phyloP scores from a whole-genome alignment of 2,113 vertebrate species.

The Notechis scutatus region DNA sequence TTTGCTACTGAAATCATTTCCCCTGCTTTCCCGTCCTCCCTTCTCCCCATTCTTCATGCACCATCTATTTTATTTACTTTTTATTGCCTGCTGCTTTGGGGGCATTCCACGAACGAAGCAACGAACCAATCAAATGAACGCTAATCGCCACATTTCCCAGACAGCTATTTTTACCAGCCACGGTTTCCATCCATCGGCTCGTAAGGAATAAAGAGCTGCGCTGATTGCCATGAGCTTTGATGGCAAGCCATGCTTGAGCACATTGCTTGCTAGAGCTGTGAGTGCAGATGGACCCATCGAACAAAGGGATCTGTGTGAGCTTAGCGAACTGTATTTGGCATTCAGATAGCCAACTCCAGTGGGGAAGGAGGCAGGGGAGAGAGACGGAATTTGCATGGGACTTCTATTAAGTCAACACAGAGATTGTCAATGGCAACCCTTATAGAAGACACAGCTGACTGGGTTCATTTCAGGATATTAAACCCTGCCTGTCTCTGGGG shows the following conservation, averaged over 20 bases:
- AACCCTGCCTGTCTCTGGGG: slow-evolving; percentile 22
- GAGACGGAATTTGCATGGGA: slow-evolving; percentile 48
- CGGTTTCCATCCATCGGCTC: neutral
- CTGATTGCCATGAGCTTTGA: slow-evolving; percentile 59
- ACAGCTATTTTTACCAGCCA: neutral
- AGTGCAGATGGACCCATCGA: slow-evolving; percentile 43
- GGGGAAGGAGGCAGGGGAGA: neutral
- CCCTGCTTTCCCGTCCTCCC: neutral
- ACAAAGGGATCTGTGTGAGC: slow-evolving; percentile 49
- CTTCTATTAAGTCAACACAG: slow-evolving; percentile 25
- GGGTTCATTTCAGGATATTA: slow-evolving; percentile 52
- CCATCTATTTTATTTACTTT: neutral
- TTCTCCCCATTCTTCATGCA: neutral
- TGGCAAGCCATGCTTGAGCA: slow-evolving; percentile 37
- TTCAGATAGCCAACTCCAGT: slow-evolving; percentile 49
- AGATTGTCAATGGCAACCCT: slow-evolving; percentile 52
- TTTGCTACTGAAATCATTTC: neutral
- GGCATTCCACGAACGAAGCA: neutral
- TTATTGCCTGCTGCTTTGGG: neutral
- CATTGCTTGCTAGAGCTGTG: slow-evolving; percentile 43
- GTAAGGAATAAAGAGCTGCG: slow-evolving; percentile 26
- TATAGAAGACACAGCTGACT: slow-evolving; percentile 53
- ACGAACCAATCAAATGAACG: neutral
- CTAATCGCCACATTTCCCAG: neutral
- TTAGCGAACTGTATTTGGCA: slow-evolving; percentile 55